Evolutionary conservation across 2,113 vertebrate genomes (phyloP).

Genomic region (Bagarius yarrelli): DNA sequence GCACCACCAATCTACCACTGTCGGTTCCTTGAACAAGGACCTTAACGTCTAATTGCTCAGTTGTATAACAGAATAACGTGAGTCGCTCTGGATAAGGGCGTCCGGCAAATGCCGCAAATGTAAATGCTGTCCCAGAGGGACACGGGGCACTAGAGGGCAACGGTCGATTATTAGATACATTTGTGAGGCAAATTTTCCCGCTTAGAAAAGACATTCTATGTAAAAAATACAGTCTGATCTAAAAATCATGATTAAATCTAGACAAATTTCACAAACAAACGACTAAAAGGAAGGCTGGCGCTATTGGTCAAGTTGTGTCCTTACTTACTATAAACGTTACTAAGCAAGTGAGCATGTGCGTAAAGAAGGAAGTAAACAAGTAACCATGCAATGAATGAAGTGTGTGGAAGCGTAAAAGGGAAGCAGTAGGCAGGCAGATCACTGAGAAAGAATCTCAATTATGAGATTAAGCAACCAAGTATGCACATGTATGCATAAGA

Average conservation of each 20-base stretch:
- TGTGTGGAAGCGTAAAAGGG: neutral
- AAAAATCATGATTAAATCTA: neutral
- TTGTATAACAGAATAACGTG: too few relatives aligned
- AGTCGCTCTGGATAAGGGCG: too few relatives aligned
- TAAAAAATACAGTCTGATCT: neutral
- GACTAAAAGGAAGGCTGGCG: neutral
- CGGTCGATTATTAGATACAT: neutral
- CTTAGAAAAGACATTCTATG: neutral
- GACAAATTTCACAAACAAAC: conserved; percentile 3
- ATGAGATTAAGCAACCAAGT: too few relatives aligned
- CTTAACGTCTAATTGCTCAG: too few relatives aligned
- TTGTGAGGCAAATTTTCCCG: neutral
- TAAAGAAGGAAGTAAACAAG: neutral
- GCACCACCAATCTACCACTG: too few relatives aligned
- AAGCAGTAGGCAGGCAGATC: too few relatives aligned
- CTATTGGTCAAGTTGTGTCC: conserved; percentile 2
- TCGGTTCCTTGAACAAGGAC: too few relatives aligned
- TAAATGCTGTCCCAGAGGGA: too few relatives aligned
- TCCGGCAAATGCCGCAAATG: too few relatives aligned
- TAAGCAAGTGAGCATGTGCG: too few relatives aligned
- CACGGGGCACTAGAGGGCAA: neutral
- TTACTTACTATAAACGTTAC: neutral
- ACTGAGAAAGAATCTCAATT: too few relatives aligned
- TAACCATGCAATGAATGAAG: neutral
- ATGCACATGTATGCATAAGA: too few relatives aligned